phyloP scores from a whole-genome alignment of 1,140 invertebrate species.

The Bombus impatiens region DNA sequence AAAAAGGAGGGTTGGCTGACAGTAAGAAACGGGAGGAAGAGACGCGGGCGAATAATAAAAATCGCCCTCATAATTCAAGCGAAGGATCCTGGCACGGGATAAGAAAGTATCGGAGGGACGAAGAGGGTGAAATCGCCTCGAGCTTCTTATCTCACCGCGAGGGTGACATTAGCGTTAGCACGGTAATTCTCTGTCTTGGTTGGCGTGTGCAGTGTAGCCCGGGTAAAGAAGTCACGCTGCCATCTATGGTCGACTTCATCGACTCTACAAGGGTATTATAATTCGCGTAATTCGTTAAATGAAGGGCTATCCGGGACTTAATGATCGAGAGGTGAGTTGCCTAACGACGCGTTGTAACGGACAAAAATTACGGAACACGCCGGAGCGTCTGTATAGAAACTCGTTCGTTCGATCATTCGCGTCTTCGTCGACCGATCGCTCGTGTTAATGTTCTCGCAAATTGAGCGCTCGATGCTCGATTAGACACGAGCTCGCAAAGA shows the following conservation, averaged over 20 bases:
- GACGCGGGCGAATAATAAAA: slow-evolving; percentile 81
- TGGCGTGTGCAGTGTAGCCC: too few relatives aligned
- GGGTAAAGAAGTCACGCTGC: slow-evolving; percentile 58
- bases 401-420: neutral
- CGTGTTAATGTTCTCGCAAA: slow-evolving; percentile 17
- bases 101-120: slow-evolving; percentile 57
- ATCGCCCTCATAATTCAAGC: slow-evolving; percentile 81
- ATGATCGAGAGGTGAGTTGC: neutral
- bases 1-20: slow-evolving; percentile 62
- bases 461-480: slow-evolving; percentile 3
- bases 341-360: neutral
- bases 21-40: slow-evolving; percentile 55
- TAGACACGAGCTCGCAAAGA: neutral
- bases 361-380: slow-evolving; percentile 21
- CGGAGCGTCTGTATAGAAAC: neutral
- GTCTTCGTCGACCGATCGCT: slow-evolving; percentile 1
- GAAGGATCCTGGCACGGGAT: slow-evolving; percentile 73
- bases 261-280: slow-evolving; percentile 25
- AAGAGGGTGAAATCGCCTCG: slow-evolving; percentile 39
- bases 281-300: slow-evolving; percentile 32
- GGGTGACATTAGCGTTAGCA: slow-evolving; percentile 80
- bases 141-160: slow-evolving; percentile 81
- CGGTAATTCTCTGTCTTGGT: slow-evolving; percentile 76
- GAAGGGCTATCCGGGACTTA: neutral
- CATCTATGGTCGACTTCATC: slow-evolving; percentile 50